phyloP scores from a whole-genome alignment of 2,797 vertebrate genomes.

The Bovichtus variegatus region DNA sequence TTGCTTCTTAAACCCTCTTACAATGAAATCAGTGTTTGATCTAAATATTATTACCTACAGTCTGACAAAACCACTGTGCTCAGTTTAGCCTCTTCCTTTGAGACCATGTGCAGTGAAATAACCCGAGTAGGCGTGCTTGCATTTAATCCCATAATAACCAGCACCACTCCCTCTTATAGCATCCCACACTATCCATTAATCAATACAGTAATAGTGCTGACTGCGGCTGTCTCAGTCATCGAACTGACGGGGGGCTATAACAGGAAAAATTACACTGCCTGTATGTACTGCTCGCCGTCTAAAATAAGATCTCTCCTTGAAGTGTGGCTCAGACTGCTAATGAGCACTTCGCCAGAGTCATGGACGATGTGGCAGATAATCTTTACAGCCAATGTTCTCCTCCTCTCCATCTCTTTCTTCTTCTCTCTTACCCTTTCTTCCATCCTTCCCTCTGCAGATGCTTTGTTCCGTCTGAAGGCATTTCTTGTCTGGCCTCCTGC shows the following conservation, averaged over 20 bases:
- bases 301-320: slow-evolving; percentile 84
- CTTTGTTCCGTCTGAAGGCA: slow-evolving; percentile 60
- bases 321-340: slow-evolving; percentile 78
- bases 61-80: slow-evolving; percentile 11
- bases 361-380: slow-evolving; percentile 56
- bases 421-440: slow-evolving; percentile 12
- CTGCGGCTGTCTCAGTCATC: slow-evolving; percentile 60
- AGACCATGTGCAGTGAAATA: slow-evolving; percentile 36
- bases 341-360: slow-evolving; percentile 60
- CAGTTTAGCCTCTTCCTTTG: slow-evolving; percentile 22
- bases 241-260: slow-evolving; percentile 49
- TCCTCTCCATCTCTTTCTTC: slow-evolving; percentile 12
- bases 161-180: slow-evolving; percentile 50
- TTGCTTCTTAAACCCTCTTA: background rate
- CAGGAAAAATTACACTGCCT: slow-evolving; percentile 59
- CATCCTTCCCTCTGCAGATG: slow-evolving; percentile 20
- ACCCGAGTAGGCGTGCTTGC: slow-evolving; percentile 32
- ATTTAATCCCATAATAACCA: slow-evolving; percentile 74
- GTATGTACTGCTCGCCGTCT: slow-evolving; percentile 46
- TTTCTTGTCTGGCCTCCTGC: slow-evolving; percentile 66
- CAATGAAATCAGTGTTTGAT: background rate
- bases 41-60: slow-evolving; percentile 1
- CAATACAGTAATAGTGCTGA: slow-evolving; percentile 83
- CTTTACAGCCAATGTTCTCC: slow-evolving; percentile 48
- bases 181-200: slow-evolving; percentile 69